These are phyloP conservation scores for Rana temporaria DNA, from an alignment of 2,113 vertebrate genomes.

Conservation along the genomic window DNA sequence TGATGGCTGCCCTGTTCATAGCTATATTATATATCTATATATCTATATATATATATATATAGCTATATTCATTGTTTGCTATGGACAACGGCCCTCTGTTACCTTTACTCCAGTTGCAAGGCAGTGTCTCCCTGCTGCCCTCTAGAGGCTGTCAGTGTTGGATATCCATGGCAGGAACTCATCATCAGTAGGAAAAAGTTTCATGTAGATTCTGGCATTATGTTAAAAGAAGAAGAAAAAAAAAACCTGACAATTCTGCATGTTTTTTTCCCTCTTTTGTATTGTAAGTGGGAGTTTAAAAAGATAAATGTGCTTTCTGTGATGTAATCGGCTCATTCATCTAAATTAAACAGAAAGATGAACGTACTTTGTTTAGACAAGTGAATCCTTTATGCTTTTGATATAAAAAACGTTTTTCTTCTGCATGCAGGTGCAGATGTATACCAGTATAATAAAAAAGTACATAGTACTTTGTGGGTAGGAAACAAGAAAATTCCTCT, in stretches of 20 bases:
- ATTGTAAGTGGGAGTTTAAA: neutral
- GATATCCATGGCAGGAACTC: too few relatives aligned
- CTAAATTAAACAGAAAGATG: neutral
- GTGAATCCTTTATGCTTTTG: slow-evolving; percentile 22
- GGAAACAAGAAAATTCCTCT: slow-evolving; percentile 26
- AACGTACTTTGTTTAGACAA: slow-evolving; percentile 8
- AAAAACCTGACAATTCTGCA: neutral
- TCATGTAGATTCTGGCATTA: too few relatives aligned
- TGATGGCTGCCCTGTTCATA: too few relatives aligned
- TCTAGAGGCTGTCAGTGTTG: too few relatives aligned
- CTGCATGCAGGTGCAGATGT: slow-evolving; percentile 23
- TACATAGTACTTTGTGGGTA: slow-evolving; percentile 1
- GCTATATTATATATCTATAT: too few relatives aligned
- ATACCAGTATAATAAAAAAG: slow-evolving; percentile 10
- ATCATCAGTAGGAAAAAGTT: too few relatives aligned
- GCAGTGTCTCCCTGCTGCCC: too few relatives aligned
- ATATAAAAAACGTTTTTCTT: neutral
- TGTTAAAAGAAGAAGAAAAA: neutral
- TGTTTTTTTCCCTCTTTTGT: neutral
- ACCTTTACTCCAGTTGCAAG: too few relatives aligned
- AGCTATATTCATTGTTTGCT: too few relatives aligned
- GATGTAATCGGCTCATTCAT: slow-evolving; percentile 12
- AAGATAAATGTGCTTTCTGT: neutral
- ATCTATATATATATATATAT: too few relatives aligned
- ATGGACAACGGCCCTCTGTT: too few relatives aligned